Conservation (phyloP, 2,888 invertebrate species). For the Caenorhabditis imperialis region DNA sequence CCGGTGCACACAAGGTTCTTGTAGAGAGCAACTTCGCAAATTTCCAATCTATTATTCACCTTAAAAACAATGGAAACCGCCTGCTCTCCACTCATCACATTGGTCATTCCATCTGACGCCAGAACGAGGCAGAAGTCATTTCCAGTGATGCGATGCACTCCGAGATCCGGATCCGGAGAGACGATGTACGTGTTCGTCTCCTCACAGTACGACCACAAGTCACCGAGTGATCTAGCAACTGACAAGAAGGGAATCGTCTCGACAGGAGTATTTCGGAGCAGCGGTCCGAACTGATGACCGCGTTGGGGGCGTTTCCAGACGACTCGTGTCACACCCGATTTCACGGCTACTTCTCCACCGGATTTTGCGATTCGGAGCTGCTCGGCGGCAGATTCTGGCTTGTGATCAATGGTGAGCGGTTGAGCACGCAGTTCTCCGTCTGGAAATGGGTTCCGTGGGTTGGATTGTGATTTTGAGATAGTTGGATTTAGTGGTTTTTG, state of each 20-base stretch:
- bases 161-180: constrained; percentile 96
- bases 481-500: no score
- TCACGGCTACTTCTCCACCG: constrained; percentile 81
- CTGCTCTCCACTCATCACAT: constrained; percentile 89
- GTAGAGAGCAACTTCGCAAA: no score
- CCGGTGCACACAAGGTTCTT: neutral
- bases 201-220: constrained; percentile 97
- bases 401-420: constrained; percentile 90
- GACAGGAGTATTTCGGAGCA: constrained; percentile 89
- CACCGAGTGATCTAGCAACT: constrained; percentile 94
- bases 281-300: constrained; percentile 87
- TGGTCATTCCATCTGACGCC: constrained; percentile 97
- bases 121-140: constrained; percentile 86
- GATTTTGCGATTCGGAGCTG: constrained; percentile 85
- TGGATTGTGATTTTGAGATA: neutral
- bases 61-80: constrained; percentile 81
- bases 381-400: constrained; percentile 91
- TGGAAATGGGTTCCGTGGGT: constrained; percentile 1
- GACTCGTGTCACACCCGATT: constrained; percentile 91
- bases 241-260: constrained; percentile 96
- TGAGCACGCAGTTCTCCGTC: constrained; percentile 18
- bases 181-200: constrained; percentile 92
- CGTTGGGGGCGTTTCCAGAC: constrained; percentile 95
- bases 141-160: constrained; percentile 5
- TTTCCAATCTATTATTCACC: constrained; percentile 1